Base-by-base conservation (phyloP, 2,888 invertebrate genomes). In the Macropis europaea region DNA sequence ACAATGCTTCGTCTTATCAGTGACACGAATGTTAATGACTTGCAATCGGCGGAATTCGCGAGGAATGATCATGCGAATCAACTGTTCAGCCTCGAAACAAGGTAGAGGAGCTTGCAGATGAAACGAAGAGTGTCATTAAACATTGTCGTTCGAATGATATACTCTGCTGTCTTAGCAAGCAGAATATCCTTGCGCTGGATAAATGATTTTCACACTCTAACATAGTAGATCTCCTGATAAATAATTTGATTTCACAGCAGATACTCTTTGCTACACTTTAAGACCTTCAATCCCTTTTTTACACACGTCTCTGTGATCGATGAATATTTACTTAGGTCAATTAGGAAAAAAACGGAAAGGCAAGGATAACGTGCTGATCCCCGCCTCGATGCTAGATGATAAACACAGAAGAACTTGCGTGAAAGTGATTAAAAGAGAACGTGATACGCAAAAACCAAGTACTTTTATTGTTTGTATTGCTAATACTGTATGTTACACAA, bases 1-100 rank as follows among this genome's bases (percentile, higher is more conserved):
- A 67, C 75, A 68, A 32, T 56, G 56, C 75, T 26, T 22, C 52
- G 48, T 63, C 64, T 59, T 70, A 77, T 60, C 69, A 74, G 50
- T 82, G 71, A 83, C 54, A 22, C 28, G 17, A 43, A 11, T 2
- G 11, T 50, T 17, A 36, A 26, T 11, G 22, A 42, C n/a, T 28
- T 30, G 26, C 38, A 42, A 50, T 26, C 36, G 28, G 22, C 32
- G 22, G 9, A 59, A 32, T 24, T 36, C 38, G 34, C 13, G 17
- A 54, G 32, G 22, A 67, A 34, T 42, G 45, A 24, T 57, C 38
- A 24, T 30, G 13, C 15, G 48, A 13, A 40, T 22, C 38, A 30
- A 32, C 17, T 11, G 6, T 42, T 32, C 32, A 24, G 19, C 7
- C 3, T 9, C 9, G 30, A 30, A 13, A 26, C 42, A 48, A 34